Percentiles rank a stretch among this genome's conserved stretches.
phyloP scores from a whole-genome alignment of 2,888 invertebrate genomes.

The Scaptomyza parva region DNA sequence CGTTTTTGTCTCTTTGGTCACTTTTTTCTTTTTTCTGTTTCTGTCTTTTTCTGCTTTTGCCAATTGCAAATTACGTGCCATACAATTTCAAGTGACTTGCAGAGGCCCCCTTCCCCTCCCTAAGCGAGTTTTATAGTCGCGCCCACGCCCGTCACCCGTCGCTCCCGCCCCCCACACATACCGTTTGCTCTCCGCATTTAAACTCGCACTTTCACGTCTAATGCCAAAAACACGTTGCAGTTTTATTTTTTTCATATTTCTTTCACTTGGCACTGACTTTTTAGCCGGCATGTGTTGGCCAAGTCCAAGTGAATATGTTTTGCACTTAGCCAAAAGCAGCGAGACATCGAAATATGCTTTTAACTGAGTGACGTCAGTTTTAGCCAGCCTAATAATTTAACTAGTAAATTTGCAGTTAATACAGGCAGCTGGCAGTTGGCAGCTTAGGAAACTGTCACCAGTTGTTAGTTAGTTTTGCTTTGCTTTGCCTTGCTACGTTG shows the following conservation, averaged over 20 bases:
- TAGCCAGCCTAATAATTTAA: not conserved
- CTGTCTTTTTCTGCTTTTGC: slow-evolving; percentile 51
- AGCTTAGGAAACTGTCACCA: no score
- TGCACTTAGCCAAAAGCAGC: slow-evolving; percentile 36
- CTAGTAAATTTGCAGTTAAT: not conserved
- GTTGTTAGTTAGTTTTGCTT: not conserved
- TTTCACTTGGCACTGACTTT: slow-evolving; percentile 80
- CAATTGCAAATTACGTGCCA: slow-evolving; percentile 81
- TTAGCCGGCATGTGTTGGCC: slow-evolving; percentile 71
- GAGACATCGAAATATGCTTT: slow-evolving; percentile 32
- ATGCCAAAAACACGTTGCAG: slow-evolving; percentile 81
- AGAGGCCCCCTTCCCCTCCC: not conserved
- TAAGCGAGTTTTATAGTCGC: slow-evolving; percentile 11
- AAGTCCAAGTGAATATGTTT: slow-evolving; percentile 71
- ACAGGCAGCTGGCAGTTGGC: no score
- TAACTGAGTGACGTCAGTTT: slow-evolving; percentile 74
- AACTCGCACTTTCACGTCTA: slow-evolving; percentile 82
- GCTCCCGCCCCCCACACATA: not conserved
- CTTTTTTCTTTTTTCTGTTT: not conserved
- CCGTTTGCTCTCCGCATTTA: slow-evolving; percentile 35
- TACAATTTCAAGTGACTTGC: slow-evolving; percentile 63
- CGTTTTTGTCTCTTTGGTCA: slow-evolving; percentile 48
- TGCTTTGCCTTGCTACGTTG: slow-evolving; percentile 39
- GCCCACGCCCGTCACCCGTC: slow-evolving; percentile 38
- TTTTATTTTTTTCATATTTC: slow-evolving; percentile 47